A percentile compares a stretch with the other conserved stretches of the same genome.
These are phyloP conservation scores for Pseudomyrmex sp. DNA, from an alignment of 1,140 invertebrate species.

Conservation along the genomic window DNA sequence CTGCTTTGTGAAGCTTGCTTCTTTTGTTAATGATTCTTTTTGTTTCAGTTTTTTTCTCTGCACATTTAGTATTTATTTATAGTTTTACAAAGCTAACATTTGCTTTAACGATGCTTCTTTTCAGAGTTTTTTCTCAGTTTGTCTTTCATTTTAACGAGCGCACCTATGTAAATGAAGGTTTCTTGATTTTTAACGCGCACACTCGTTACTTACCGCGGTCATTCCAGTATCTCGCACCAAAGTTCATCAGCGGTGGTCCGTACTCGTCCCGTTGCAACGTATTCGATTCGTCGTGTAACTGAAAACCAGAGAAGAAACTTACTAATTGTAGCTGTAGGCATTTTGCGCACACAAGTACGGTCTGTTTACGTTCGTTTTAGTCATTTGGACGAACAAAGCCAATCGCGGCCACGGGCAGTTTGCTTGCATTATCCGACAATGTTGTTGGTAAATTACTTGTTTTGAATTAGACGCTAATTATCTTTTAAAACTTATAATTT, in stretches of 20 bases:
- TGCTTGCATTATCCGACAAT: neutral
- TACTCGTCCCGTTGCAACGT: conserved; percentile 49
- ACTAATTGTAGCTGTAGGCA: conserved; percentile 38
- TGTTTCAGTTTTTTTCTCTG: neutral
- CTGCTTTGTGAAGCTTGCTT: neutral
- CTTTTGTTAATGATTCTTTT: neutral
- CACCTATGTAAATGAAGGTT: no score
- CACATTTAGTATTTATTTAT: neutral
- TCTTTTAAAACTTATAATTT: no score
- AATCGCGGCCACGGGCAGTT: neutral
- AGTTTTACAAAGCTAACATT: neutral
- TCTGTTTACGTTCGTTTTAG: neutral
- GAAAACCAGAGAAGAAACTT: conserved; percentile 30
- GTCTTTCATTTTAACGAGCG: neutral
- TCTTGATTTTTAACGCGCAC: no score
- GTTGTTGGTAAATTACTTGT: neutral
- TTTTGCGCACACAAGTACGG: neutral
- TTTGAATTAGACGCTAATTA: no score
- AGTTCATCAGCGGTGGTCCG: conserved; percentile 41
- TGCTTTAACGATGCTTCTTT: neutral
- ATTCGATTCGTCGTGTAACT: conserved; percentile 53
- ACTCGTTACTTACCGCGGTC: conserved; percentile 65
- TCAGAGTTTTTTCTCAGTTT: neutral
- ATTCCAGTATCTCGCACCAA: conserved; percentile 58
- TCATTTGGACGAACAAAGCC: neutral